Conservation (phyloP, 1,140 invertebrate genomes). For the Pseudomyrmex concolor region DNA sequence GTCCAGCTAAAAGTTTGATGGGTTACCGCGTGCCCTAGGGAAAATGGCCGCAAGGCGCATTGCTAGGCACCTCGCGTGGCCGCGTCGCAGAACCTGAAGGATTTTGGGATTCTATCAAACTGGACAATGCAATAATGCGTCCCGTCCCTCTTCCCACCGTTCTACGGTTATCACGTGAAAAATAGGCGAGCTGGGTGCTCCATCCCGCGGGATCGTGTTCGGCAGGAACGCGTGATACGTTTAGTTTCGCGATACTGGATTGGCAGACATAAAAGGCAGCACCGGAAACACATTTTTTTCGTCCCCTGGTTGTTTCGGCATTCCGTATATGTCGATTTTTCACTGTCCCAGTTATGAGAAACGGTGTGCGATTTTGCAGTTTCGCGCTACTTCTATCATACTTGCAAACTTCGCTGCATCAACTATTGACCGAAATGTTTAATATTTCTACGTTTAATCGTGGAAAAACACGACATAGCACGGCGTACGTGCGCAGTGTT, state of each 20-base stretch:
- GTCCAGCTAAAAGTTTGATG: conserved; percentile 85
- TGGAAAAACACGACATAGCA: neutral
- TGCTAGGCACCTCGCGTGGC: conserved; percentile 81
- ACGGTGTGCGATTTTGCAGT: no score
- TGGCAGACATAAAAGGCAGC: conserved; percentile 46
- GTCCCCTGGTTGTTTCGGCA: conserved; percentile 3
- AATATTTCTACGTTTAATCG: conserved; percentile 5
- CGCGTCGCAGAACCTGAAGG: conserved; percentile 80
- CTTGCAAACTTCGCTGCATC: neutral
- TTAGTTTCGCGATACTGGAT: conserved; percentile 54
- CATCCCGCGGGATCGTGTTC: conserved; percentile 44
- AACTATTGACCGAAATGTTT: neutral
- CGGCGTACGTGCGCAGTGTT: conserved; percentile 3
- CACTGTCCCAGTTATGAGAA: neutral
- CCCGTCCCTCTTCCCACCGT: conserved; percentile 63
- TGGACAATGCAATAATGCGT: conserved; percentile 85
- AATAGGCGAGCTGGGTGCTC: conserved; percentile 70
- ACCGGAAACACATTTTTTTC: conserved; percentile 38
- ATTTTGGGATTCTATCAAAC: conserved; percentile 86
- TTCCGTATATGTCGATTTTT: conserved; percentile 15
- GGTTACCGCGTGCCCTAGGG: conserved; percentile 81
- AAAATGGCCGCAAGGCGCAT: conserved; percentile 80
- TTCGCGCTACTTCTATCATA: no score
- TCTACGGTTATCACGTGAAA: conserved; percentile 75
- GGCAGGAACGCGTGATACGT: conserved; percentile 46